These are phyloP conservation scores for Aphidius gifuensis DNA, from an alignment of 1,140 invertebrate species.

Conservation along the genomic window DNA sequence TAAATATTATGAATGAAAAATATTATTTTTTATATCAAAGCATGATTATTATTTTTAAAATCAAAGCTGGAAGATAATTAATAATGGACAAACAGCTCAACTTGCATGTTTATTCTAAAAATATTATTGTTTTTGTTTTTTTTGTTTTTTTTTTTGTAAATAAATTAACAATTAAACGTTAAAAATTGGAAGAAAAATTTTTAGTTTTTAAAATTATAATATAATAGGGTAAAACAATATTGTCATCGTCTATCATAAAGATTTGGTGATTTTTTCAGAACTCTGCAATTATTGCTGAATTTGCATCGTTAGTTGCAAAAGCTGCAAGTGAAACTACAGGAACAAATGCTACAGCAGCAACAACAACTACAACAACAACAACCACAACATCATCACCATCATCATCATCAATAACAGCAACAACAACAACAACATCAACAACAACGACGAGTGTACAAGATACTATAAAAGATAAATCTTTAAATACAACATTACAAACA, in stretches of 20 bases:
- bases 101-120: too few relatives aligned
- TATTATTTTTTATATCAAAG: not conserved
- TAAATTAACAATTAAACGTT: not conserved
- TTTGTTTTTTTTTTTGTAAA: too few relatives aligned
- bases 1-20: not conserved
- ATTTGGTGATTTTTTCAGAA: constrained; percentile 50
- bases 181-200: constrained; percentile 34
- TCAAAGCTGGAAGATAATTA: not conserved
- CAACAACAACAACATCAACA: constrained; percentile 2
- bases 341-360: not conserved
- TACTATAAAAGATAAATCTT: constrained; percentile 2
- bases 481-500: constrained; percentile 28
- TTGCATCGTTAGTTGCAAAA: constrained; percentile 47
- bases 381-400: not conserved
- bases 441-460: constrained; percentile 19
- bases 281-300: constrained; percentile 40
- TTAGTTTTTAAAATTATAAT: constrained; percentile 38
- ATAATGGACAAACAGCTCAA: too few relatives aligned
- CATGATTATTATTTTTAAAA: not conserved
- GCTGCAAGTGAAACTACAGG: constrained; percentile 36
- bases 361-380: not conserved
- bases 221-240: constrained; percentile 25
- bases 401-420: not conserved
- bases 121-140: too few relatives aligned
- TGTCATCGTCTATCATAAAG: constrained; percentile 43